Evolutionary conservation across 2,888 invertebrate species (phyloP).

Genomic region (Linnaemya tessellans): DNA sequence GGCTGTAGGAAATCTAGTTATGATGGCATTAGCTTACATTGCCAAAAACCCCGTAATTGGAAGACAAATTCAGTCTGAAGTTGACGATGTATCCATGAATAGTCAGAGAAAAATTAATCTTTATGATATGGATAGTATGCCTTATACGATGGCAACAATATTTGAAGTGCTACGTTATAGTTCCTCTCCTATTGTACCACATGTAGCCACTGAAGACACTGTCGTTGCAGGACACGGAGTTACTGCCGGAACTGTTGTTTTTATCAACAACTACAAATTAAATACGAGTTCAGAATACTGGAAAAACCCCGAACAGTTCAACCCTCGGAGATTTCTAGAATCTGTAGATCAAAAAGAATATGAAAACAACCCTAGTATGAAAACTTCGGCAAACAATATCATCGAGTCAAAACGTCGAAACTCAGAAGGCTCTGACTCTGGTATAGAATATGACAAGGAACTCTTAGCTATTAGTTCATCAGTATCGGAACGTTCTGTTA

Average conservation of each 20-base stretch:
- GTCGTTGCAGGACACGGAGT: slow-evolving; percentile 89
- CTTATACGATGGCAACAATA: slow-evolving; percentile 92
- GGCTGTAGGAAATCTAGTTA: slow-evolving; percentile 92
- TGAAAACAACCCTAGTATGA: neutral
- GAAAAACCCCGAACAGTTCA: slow-evolving; percentile 88
- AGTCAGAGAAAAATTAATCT: slow-evolving; percentile 85
- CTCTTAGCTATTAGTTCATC: slow-evolving; percentile 1
- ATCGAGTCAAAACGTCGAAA: slow-evolving; percentile 77
- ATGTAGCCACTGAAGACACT: slow-evolving; percentile 91
- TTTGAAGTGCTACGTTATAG: slow-evolving; percentile 91
- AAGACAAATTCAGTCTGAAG: slow-evolving; percentile 87
- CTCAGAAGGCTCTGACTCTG: slow-evolving; percentile 85
- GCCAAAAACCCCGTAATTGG: slow-evolving; percentile 88
- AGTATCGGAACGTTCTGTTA: slow-evolving; percentile 42
- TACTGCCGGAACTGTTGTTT: slow-evolving; percentile 90
- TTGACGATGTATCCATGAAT: slow-evolving; percentile 85
- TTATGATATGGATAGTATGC: slow-evolving; percentile 87
- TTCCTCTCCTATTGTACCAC: slow-evolving; percentile 95
- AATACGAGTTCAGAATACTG: slow-evolving; percentile 90
- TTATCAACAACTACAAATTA: slow-evolving; percentile 92
- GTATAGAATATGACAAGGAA: slow-evolving; percentile 84
- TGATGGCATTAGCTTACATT: slow-evolving; percentile 89
- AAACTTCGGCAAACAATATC: neutral
- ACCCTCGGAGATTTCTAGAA: slow-evolving; percentile 89
- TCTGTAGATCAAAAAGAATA: neutral